These are phyloP conservation scores for Heliconius nattereri DNA, from an alignment of 1,140 invertebrate genomes.

Conservation along the genomic window DNA sequence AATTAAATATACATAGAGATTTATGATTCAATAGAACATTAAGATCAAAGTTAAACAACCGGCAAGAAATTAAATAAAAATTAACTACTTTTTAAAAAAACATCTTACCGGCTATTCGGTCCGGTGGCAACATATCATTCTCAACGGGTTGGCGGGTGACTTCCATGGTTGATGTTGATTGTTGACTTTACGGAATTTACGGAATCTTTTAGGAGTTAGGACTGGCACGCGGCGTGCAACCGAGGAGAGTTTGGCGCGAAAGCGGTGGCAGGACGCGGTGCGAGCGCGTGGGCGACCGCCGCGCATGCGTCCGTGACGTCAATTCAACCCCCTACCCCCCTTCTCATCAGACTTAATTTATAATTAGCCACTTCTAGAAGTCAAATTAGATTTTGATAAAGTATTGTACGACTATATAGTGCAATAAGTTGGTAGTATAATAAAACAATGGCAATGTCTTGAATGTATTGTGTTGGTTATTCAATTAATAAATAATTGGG, in stretches of 20 bases:
- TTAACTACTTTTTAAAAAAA: background rate
- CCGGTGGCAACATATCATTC: constrained; percentile 48
- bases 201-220: constrained; percentile 66
- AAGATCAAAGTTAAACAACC: constrained; percentile 51
- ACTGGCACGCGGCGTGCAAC: constrained; percentile 61
- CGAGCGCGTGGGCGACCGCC: constrained; percentile 57
- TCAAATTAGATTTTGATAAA: background rate
- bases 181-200: constrained; percentile 35
- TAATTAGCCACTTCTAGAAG: constrained; percentile 33
- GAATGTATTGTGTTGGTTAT: background rate
- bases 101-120: constrained; percentile 61
- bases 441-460: background rate
- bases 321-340: constrained; percentile 58
- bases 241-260: constrained; percentile 74
- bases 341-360: constrained; percentile 45
- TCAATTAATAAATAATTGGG: background rate
- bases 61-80: constrained; percentile 9
- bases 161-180: constrained; percentile 44
- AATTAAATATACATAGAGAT: background rate
- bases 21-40: constrained; percentile 19
- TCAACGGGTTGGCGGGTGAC: constrained; percentile 36
- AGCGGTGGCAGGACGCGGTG: constrained; percentile 46
- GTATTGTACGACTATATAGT: background rate
- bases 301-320: constrained; percentile 74
- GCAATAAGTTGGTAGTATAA: background rate